Base-by-base conservation (phyloP, 1,140 invertebrate genomes). In the Eupristina koningsbergeri region DNA sequence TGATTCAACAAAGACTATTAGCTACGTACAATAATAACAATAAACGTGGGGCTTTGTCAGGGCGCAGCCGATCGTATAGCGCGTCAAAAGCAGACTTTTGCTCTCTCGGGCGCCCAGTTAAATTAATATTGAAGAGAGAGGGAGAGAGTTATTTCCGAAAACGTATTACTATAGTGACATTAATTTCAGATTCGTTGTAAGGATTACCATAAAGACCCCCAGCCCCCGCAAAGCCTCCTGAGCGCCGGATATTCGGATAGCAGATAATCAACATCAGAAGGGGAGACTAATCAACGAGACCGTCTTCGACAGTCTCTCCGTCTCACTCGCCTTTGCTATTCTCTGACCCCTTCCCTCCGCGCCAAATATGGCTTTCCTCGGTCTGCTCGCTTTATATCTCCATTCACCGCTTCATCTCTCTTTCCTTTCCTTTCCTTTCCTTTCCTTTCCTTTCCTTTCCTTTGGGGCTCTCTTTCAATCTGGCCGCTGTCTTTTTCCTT, bases 231-330 rank as follows among this genome's bases (percentile, higher is more conserved):
- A 61, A 61, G 80, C 81, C 58, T 9, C n/a, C 39, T 31, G 58
- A 39, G 63, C 17, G 83, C 53, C 67, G 80, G 64, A 78, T 77
- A 81, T 77, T 69, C 74, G 78, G 64, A 64, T 34, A 50, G 76
- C 64, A 39, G 39, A 79, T 80, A 84, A 82, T 80, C 83, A 81
- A 80, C 83, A 80, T 80, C 78, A 63, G 83, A 80, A 76, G 77
- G 78, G 69, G 80, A 85, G 84, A 81, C 79, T 81, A 85, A 85
- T 85, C 84, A 85, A 85, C 79, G 79, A n/a, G n/a, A 73, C 78
- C 84, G 84, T 85, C 84, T 85, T 85, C 84, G 80, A 75, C 80
- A 85, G 64, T 22, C 34, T 79, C 82, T 53, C 73, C 22, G 6
- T 71, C 67, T 71, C 36, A 11, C 67, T 71, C 19, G 29, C 36